Conservation (phyloP, 2,797 vertebrate species). For the Allobates femoralis region DNA sequence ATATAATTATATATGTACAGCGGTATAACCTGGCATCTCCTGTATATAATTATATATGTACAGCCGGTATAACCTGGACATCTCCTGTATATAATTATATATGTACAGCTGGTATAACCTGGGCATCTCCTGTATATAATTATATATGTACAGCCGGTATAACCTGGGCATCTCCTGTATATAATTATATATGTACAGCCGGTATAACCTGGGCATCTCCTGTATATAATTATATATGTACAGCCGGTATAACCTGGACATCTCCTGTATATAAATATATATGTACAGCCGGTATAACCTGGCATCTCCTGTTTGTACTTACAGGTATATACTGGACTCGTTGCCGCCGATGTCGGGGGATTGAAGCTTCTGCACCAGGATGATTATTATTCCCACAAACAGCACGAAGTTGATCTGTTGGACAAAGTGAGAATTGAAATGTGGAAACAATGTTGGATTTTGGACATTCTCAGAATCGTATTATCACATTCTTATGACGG, state of each 20-base stretch:
- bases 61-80: background rate
- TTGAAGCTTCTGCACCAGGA: constrained; percentile 98
- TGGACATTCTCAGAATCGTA: background rate
- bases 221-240: background rate
- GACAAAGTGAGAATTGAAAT: constrained; percentile 42
- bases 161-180: background rate
- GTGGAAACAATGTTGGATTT: background rate
- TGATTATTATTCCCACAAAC: constrained; percentile 96
- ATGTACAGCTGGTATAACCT: background rate
- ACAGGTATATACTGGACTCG: constrained; percentile 98
- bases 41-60: background rate
- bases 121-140: background rate
- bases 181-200: too few species aligned
- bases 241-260: background rate
- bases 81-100: too few species aligned
- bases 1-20: too few species aligned
- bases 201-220: background rate
- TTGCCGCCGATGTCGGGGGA: constrained; percentile 97
- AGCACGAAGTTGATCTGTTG: constrained; percentile 94
- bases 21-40: background rate
- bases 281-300: too few species aligned
- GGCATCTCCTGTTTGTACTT: constrained; percentile 71
- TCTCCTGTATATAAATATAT: too few species aligned
- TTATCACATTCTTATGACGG: background rate
- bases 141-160: background rate